Evolutionary conservation across 2,888 invertebrate species (phyloP).

Genomic region (Cryptus viduatorius): DNA sequence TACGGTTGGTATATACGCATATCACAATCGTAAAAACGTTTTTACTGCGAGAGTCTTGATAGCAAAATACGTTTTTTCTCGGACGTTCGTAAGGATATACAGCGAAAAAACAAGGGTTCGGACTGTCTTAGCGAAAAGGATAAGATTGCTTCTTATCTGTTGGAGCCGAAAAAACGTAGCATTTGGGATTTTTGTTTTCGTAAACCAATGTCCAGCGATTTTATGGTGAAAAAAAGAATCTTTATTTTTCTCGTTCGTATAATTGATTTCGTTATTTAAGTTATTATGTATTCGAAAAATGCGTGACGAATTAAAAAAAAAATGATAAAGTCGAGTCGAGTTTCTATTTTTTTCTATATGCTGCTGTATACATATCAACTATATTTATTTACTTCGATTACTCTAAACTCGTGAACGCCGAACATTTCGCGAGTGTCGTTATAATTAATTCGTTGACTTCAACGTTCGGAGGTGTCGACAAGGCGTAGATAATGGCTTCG

Average conservation of each 20-base stretch:
- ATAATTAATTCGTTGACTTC: conserved; percentile 42
- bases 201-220: neutral
- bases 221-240: neutral
- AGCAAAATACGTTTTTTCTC: neutral
- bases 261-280: neutral
- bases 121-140: neutral
- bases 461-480: conserved; percentile 78
- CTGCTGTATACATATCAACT: no score
- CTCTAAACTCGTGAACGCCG: neutral
- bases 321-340: no score
- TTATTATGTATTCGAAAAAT: no score
- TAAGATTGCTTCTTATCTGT: neutral
- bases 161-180: neutral
- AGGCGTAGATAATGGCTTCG: conserved; percentile 81
- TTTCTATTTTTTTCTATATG: neutral
- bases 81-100: neutral
- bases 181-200: neutral
- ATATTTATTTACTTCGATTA: neutral
- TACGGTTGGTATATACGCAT: neutral
- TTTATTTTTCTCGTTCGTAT: neutral
- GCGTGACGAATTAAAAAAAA: no score
- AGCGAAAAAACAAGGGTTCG: neutral
- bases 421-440: neutral
- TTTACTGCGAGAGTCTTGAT: conserved; percentile 4
- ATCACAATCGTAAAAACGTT: neutral